These are phyloP conservation scores for Acyrthosiphon pisum DNA, from an alignment of 1,140 invertebrate genomes.

Conservation along the genomic window DNA sequence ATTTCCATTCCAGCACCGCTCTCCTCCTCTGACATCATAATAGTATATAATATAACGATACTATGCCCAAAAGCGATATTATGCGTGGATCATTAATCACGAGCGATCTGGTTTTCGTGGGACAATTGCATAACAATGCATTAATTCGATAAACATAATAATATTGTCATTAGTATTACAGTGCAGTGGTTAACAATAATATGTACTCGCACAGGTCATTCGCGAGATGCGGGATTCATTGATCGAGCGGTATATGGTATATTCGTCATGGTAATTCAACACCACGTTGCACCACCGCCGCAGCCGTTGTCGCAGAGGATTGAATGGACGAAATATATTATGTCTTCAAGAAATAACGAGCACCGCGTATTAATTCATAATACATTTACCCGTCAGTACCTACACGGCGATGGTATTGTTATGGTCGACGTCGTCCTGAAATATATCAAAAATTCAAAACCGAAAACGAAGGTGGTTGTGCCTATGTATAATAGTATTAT, in stretches of 20 bases:
- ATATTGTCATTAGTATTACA: background rate
- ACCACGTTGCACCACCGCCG: background rate
- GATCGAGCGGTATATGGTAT: background rate
- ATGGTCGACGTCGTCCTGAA: background rate
- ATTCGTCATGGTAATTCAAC: constrained; percentile 23
- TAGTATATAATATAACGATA: too few species aligned
- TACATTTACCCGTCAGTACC: background rate
- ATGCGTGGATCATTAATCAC: background rate
- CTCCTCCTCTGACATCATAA: background rate
- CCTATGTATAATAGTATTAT: background rate
- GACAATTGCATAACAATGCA: constrained; percentile 17
- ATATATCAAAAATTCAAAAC: background rate
- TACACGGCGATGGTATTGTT: background rate
- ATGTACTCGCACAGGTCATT: background rate
- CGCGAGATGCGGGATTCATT: background rate
- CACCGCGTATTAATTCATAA: background rate
- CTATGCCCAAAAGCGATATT: background rate
- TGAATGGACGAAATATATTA: background rate
- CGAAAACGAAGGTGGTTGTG: background rate
- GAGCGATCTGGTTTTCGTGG: background rate
- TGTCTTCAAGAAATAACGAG: background rate
- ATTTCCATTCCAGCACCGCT: background rate
- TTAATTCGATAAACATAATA: background rate
- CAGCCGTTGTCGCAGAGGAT: background rate
- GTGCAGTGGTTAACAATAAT: background rate